A percentile compares a stretch with the other conserved stretches of the same genome.
Conservation (phyloP, 2,797 vertebrate genomes). For the Momotus momota region DNA sequence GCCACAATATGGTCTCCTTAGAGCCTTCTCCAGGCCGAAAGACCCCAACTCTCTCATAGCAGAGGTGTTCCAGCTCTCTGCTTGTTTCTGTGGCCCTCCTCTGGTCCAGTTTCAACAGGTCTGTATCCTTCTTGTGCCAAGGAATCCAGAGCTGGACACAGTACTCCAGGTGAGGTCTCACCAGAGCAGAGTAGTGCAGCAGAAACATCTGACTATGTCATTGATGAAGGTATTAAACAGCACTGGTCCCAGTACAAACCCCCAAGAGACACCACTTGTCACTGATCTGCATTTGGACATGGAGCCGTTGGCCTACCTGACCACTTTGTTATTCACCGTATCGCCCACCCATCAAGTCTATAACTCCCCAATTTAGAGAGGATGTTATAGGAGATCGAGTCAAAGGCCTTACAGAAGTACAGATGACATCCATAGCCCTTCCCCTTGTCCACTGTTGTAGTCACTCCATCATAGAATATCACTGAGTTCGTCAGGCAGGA, state of each 20-base stretch:
- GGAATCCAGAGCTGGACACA: background rate
- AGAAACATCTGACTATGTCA: background rate
- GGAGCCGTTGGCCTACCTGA: background rate
- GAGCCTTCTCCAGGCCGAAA: background rate
- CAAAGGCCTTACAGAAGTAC: background rate
- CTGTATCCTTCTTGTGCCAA: background rate
- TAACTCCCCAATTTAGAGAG: background rate
- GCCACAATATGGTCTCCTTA: background rate
- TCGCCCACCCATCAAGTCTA: background rate
- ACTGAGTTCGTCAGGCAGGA: background rate
- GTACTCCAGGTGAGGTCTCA: background rate
- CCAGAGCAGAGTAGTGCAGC: background rate
- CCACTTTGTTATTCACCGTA: background rate
- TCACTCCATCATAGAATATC: background rate
- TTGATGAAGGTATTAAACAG: background rate
- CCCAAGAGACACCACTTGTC: background rate
- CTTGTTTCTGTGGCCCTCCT: background rate
- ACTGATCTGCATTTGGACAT: background rate
- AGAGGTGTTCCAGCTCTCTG: background rate
- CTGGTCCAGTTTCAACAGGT: background rate
- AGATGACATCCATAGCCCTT: background rate
- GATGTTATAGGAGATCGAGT: background rate
- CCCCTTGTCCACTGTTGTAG: background rate
- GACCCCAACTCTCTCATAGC: background rate
- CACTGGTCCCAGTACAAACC: too few species aligned